Conservation (phyloP, 2,113 vertebrate genomes). For the Mustelus asterias region DNA sequence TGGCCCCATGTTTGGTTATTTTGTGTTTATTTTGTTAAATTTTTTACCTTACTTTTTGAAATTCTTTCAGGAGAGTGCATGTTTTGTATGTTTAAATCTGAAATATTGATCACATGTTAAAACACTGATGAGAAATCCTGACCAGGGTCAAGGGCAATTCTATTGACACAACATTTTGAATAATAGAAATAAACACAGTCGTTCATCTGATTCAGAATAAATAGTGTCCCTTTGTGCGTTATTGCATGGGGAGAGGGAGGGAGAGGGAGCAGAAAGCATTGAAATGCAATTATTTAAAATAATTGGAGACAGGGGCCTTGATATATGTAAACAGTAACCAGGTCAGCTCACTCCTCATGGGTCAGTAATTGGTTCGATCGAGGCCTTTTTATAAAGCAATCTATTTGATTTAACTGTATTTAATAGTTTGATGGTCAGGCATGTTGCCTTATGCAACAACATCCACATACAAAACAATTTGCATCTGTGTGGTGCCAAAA, state of each 20-base stretch:
- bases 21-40: too few relatives aligned
- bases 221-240: neutral
- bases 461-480: neutral
- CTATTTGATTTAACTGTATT: constrained; percentile 28
- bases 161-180: neutral
- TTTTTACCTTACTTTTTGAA: neutral
- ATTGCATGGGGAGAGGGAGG: too few relatives aligned
- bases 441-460: neutral
- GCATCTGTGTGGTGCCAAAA: neutral
- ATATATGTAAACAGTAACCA: constrained; percentile 24
- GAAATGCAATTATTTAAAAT: constrained; percentile 13
- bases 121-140: neutral
- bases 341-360: neutral
- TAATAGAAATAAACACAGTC: neutral
- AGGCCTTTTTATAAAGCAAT: constrained; percentile 7
- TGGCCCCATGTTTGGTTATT: neutral
- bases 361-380: constrained; percentile 8
- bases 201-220: neutral
- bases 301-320: neutral
- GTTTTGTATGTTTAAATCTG: neutral
- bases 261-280: neutral
- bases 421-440: neutral
- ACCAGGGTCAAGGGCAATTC: neutral
- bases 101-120: neutral
- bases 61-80: neutral